A percentile compares a stretch with the other conserved stretches of the same genome.
phyloP scores from a whole-genome alignment of 2,797 vertebrate species.

The Pantherophis alleghaniensis region DNA sequence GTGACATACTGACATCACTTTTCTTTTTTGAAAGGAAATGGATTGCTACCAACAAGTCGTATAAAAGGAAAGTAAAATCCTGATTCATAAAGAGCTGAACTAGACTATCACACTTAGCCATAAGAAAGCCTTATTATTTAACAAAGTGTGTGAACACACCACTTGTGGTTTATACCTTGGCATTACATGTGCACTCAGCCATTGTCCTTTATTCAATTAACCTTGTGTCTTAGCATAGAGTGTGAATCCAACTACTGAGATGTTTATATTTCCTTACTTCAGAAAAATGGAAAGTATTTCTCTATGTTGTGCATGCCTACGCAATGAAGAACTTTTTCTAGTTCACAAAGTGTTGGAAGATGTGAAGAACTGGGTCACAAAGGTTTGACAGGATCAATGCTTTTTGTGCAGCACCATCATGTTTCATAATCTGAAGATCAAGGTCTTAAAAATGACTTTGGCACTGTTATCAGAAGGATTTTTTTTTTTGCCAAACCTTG shows the following conservation, averaged over 20 bases:
- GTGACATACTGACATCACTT: neutral
- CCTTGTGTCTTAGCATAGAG: neutral
- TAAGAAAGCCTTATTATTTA: neutral
- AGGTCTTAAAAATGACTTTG: slow-evolving; percentile 1
- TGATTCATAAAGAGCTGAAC: neutral
- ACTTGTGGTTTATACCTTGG: neutral
- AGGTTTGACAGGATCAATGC: neutral
- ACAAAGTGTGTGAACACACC: neutral
- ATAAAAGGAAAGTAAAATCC: neutral
- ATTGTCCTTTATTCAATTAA: neutral
- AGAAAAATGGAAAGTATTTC: neutral
- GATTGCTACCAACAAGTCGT: neutral
- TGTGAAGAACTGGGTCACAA: neutral
- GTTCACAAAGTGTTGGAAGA: neutral
- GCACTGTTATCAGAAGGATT: neutral
- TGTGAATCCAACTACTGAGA: neutral
- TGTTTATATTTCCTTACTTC: neutral
- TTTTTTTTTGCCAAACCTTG: neutral
- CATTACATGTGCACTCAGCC: neutral
- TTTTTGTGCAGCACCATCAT: neutral
- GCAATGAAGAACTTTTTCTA: neutral
- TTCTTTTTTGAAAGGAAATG: neutral
- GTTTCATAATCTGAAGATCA: neutral
- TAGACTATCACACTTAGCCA: neutral
- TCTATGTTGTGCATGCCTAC: neutral